Base-by-base conservation (phyloP, 2,113 vertebrate genomes). In the Gobio gobio region DNA sequence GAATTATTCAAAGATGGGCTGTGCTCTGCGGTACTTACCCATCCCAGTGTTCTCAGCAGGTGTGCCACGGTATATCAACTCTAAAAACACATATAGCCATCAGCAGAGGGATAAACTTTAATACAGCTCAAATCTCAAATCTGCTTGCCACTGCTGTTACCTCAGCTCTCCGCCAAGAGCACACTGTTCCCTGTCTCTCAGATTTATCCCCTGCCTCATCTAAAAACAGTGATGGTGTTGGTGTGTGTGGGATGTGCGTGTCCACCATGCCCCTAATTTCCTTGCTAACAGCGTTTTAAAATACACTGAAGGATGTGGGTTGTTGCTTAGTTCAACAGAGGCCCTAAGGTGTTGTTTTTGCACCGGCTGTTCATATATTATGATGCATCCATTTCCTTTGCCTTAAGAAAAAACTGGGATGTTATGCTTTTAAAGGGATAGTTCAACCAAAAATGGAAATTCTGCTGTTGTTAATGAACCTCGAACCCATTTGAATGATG, bases 181-280 rank as follows among this genome's bases (percentile, higher is more conserved):
- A 22, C 33, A 26, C 58, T 56, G 79, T 80, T 79, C 59, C 45
- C 54, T 1, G 7, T 6, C 78, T 56, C 13, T 63, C 20, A 45
- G 51, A 68, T 18, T 68, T 87, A 79, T 86, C 82, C 81, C 45
- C n/a, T 80, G 26, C 68, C 24, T 74, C 63, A 85, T 84, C 72
- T 54, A 29, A 86, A 82, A 72, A 43, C 61, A 75, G 78, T 73
- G 61, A 47, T 49, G 29, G 76, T 72, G 40, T 64, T 85, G 59
- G 77, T 36, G 64, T 80, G 79, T 79, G 70, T 84, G 75, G 83
- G 84, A 85, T 85, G 61, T 87, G 59, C 82, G 68, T 82, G 86
- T 80, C 79, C 63, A 84, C 87, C 76, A 85, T 70, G 75, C 76
- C 88, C 87, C 89, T 90, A 89, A 89, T 92, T 85, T 79, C 54